Conservation (phyloP, 2,797 vertebrate species). For the Lerista edwardsae region DNA sequence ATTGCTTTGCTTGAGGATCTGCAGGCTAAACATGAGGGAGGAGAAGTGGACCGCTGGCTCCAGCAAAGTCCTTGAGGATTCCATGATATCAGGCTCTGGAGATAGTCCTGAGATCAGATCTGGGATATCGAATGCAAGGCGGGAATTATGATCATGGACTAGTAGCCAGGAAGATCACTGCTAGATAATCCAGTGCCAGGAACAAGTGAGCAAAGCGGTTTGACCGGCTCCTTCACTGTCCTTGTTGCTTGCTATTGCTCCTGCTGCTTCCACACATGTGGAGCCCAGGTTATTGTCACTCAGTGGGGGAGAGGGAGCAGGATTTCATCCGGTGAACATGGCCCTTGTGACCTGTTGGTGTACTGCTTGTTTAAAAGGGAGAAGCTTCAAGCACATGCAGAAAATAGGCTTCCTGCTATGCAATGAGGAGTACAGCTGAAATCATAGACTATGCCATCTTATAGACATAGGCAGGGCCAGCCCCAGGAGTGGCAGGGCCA, state of each 20-base stretch:
- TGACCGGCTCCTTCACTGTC: neutral
- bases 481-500: no score
- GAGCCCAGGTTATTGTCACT: no score
- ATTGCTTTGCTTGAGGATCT: slow-evolving; percentile 15
- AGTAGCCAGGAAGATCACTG: neutral
- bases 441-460: neutral
- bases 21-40: neutral
- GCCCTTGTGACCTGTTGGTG: neutral
- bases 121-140: neutral
- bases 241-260: neutral
- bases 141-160: neutral
- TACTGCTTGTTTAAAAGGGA: neutral
- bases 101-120: neutral
- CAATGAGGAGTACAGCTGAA: neutral
- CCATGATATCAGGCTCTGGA: neutral
- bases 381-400: no score
- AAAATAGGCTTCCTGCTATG: neutral
- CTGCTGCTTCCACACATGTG: neutral
- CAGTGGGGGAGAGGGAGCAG: neutral
- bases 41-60: neutral
- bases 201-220: neutral
- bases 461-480: neutral
- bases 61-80: neutral
- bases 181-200: no score
- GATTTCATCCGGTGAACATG: neutral